Evolutionary conservation across 2,113 vertebrate species (phyloP), one percentile per base, ranked within the genome.

Genomic region (Corythornis vintsioides): DNA sequence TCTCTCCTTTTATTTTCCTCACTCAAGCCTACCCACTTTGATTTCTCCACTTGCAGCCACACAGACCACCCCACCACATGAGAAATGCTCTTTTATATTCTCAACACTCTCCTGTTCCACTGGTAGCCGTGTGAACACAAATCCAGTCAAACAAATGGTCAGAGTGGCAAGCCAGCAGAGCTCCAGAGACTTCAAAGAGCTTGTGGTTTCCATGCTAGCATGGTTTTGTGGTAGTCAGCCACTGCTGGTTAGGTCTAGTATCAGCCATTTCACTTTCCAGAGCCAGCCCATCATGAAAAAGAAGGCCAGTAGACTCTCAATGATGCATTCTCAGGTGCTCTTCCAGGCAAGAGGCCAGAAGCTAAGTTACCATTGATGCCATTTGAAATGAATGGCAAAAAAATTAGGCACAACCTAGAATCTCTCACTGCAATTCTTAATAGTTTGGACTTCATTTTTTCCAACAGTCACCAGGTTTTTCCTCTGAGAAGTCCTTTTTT

Each of bases 131-230:
- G 29, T 67, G 87, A 94, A 92, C 10, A 48, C 56, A 83, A 89
- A 42, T 56, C 66, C 74, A 59, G 12, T 11, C 20, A 53, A 35
- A 69, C 8, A 18, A 76, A 65, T 43, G 64, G 52, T 81, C 56
- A 3, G 28, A 92, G 83, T 33, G 40, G 56, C 66, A 71, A 93
- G 40, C 11, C 3, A 77, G 66, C 57, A 45, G 2, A 87, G 50
- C 35, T 93, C 85, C 72, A 57, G 59, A 74, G 79, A 78, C 79
- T 91, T 95, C 95, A 96, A 95, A 93, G 89, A 64, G 73, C 19
- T 29, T 77, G 87, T 92, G 95, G 89, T 56, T 93, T 89, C 56
- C 69, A 64, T 31, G 67, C 71, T 40, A 64, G 85, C 75, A 83
- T 85, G 89, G 93, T 94, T 66, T 73, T 89, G 87, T 64, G 91